Percentiles rank a stretch among this genome's conserved stretches.
These are phyloP conservation scores for Danio aesculapii DNA, from an alignment of 2,797 vertebrate species.

Conservation along the genomic window DNA sequence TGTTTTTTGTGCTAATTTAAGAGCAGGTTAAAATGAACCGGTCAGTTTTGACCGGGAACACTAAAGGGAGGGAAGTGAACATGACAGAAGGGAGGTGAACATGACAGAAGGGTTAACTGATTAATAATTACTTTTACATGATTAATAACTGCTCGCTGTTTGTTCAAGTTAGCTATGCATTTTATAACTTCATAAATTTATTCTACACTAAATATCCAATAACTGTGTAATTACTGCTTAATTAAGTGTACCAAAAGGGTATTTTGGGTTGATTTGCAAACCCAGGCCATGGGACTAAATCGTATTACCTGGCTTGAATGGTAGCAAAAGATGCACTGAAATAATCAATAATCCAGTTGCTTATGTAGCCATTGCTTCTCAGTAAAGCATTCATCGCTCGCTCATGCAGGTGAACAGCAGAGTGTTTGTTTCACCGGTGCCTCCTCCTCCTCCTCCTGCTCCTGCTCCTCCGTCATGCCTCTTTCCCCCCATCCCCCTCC, in stretches of 20 bases:
- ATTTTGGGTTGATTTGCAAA: neutral
- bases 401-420: constrained; percentile 41
- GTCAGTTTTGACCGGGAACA: no score
- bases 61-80: no score
- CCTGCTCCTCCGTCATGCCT: constrained; percentile 74
- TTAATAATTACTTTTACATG: no score
- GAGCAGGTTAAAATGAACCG: no score
- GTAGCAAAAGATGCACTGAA: neutral
- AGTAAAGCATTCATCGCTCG: neutral
- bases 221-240: neutral
- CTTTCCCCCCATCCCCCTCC: constrained; percentile 72
- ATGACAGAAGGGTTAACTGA: no score
- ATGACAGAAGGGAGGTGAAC: no score
- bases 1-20: no score
- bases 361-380: neutral
- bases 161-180: no score
- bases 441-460: constrained; percentile 66
- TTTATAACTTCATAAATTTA: neutral
- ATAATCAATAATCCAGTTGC: neutral
- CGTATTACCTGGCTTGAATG: neutral
- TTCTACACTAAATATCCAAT: neutral
- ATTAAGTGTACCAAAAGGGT: neutral
- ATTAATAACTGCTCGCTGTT: no score
- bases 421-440: constrained; percentile 51
- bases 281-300: neutral